Conservation (phyloP, 2,113 vertebrate genomes). For the Rhinoderma darwinii region DNA sequence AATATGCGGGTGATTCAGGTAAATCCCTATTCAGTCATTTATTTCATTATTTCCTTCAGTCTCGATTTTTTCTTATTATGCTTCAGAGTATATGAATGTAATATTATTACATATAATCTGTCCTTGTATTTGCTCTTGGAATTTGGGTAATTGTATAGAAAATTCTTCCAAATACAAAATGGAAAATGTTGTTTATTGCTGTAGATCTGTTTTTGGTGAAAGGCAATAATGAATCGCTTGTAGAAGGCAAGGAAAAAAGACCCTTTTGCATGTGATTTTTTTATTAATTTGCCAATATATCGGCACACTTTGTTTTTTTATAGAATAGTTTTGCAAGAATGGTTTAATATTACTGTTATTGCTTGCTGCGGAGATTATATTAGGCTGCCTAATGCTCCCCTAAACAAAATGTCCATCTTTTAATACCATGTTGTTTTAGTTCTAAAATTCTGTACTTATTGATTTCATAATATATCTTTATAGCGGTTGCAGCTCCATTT, state of each 20-base stretch:
- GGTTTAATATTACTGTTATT: neutral
- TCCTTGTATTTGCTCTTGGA: neutral
- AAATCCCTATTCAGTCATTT: neutral
- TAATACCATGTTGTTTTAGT: neutral
- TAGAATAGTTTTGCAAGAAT: neutral
- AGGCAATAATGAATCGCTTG: neutral
- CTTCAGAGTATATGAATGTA: neutral
- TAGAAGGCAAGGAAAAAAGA: neutral
- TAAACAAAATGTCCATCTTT: neutral
- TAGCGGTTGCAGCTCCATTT: neutral
- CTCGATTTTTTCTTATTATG: neutral
- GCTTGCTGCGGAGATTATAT: too few species aligned
- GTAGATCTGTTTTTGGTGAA: neutral
- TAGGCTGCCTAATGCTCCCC: too few species aligned
- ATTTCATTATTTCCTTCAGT: neutral
- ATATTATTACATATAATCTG: neutral
- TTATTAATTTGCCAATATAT: neutral
- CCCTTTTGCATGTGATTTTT: neutral
- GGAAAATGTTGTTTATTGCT: neutral
- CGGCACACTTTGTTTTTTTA: neutral
- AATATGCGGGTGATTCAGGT: conserved; percentile 99
- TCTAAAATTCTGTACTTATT: neutral
- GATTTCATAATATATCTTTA: neutral
- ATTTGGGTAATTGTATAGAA: neutral
- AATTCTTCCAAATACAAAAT: neutral